Conservation (phyloP, 2,797 vertebrate species). For the Gobio occitaniae region DNA sequence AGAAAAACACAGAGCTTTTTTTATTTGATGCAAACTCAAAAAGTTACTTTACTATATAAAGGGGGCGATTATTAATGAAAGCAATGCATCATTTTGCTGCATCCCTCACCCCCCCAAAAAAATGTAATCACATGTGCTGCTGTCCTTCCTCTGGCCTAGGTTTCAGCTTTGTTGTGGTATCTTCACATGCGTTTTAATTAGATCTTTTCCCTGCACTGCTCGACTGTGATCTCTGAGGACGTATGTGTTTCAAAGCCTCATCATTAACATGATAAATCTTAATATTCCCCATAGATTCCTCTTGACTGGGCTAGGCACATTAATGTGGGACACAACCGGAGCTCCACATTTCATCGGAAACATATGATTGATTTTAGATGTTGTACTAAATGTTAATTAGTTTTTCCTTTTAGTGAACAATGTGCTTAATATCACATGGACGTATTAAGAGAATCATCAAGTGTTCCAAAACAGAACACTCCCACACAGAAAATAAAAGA, state of each 20-base stretch:
- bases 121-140: constrained; percentile 76
- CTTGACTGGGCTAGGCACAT: constrained; percentile 48
- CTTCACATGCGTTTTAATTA: constrained; percentile 75
- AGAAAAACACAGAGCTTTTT: constrained; percentile 13
- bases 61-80: background rate
- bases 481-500: background rate
- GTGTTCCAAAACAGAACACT: constrained; percentile 20
- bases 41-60: constrained; percentile 21
- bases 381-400: constrained; percentile 29
- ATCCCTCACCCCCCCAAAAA: constrained; percentile 46
- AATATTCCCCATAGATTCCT: constrained; percentile 65
- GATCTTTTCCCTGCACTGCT: constrained; percentile 54
- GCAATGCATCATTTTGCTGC: background rate
- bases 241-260: constrained; percentile 73
- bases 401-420: constrained; percentile 19
- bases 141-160: constrained; percentile 67
- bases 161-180: constrained; percentile 76
- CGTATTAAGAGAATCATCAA: constrained; percentile 15
- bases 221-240: constrained; percentile 67
- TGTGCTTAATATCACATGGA: constrained; percentile 21
- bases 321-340: constrained; percentile 43
- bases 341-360: constrained; percentile 36
- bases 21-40: constrained; percentile 18
- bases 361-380: constrained; percentile 18
- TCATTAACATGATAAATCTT: constrained; percentile 68